Conservation (phyloP, 2,888 invertebrate genomes). For the Entomobrya proxima region DNA sequence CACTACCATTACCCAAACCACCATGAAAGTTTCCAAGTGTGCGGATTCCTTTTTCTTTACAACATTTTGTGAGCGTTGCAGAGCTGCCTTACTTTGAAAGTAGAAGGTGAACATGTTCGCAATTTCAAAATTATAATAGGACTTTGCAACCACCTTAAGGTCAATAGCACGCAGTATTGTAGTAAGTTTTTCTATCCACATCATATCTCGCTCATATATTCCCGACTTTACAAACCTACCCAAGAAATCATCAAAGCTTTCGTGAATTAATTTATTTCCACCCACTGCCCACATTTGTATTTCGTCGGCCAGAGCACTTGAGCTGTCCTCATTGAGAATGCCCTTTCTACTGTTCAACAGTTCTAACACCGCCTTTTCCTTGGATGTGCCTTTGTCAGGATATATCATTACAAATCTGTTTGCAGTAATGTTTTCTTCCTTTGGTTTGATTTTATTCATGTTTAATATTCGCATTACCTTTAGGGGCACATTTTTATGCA, state of each 20-base stretch:
- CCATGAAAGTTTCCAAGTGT: background rate
- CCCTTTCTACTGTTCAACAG: background rate
- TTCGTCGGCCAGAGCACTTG: background rate
- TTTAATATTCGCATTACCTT: too few species aligned
- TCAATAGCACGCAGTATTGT: too few species aligned
- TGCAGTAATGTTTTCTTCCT: too few species aligned
- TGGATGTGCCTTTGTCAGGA: background rate
- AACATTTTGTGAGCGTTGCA: too few species aligned
- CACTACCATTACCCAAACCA: background rate
- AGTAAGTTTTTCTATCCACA: background rate
- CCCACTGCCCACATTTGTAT: background rate
- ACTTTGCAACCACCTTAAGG: too few species aligned
- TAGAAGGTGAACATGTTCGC: background rate
- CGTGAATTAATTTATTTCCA: background rate
- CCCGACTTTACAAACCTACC: background rate
- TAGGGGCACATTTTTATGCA: too few species aligned
- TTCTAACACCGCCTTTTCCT: background rate
- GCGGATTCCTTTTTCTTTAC: too few species aligned
- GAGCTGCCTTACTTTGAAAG: background rate
- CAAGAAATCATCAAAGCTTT: background rate
- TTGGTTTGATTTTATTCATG: too few species aligned
- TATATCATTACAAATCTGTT: background rate
- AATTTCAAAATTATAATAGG: too few species aligned
- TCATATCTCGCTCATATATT: background rate
- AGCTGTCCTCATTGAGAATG: background rate